These are phyloP conservation scores for Antheraea pernyi DNA, from an alignment of 1,140 invertebrate genomes.

Conservation along the genomic window DNA sequence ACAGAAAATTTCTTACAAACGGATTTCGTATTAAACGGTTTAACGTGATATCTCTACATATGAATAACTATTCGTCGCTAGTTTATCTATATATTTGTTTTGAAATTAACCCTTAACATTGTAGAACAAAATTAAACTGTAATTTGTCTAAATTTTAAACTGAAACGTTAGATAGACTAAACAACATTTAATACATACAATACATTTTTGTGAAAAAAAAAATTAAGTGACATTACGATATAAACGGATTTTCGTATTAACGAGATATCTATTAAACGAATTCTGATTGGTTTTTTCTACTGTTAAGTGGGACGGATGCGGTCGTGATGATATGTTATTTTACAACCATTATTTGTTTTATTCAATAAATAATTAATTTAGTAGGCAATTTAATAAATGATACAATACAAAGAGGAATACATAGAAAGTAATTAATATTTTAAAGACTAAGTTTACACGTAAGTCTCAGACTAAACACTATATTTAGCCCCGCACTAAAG, in stretches of 20 bases:
- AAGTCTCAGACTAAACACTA: background rate
- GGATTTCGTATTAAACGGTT: background rate
- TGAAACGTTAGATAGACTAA: too few relatives aligned
- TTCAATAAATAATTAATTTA: background rate
- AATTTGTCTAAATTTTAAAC: too few relatives aligned
- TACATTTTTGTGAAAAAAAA: too few relatives aligned
- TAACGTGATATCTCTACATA: too few relatives aligned
- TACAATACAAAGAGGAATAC: too few relatives aligned
- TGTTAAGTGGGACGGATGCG: constrained; percentile 1
- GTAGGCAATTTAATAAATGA: too few relatives aligned
- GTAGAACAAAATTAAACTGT: too few relatives aligned
- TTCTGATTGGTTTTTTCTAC: background rate
- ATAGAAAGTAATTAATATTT: too few relatives aligned
- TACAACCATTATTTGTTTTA: constrained; percentile 4
- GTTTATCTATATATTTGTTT: too few relatives aligned
- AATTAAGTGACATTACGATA: background rate
- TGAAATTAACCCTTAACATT: too few relatives aligned
- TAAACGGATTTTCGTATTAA: background rate
- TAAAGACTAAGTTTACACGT: background rate
- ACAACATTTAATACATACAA: background rate
- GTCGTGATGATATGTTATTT: constrained; percentile 2
- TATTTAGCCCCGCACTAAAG: too few relatives aligned
- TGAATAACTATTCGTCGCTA: too few relatives aligned
- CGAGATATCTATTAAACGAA: background rate
- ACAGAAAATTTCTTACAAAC: background rate